Evolutionary conservation across 35 echinoderm and acorn worm genomes (phyloP).

Genomic region (Heliocidaris tuberculata): DNA sequence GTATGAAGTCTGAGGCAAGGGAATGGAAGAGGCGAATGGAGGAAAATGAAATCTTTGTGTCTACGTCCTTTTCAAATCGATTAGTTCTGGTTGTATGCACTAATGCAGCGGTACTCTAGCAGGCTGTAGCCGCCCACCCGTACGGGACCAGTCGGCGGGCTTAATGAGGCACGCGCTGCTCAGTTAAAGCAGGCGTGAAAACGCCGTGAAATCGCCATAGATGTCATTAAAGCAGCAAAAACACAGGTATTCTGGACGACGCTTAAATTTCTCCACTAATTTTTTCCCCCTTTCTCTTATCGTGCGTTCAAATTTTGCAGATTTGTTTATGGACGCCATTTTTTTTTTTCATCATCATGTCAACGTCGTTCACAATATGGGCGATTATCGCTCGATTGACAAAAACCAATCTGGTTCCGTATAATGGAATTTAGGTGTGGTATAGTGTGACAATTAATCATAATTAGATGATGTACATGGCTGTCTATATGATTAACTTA

Average conservation of each 20-base stretch:
- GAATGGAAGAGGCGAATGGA: background rate
- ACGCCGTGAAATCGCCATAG: slow-evolving; percentile 29
- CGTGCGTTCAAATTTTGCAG: background rate
- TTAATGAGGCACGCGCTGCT: slow-evolving; percentile 20
- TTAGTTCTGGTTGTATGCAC: slow-evolving; percentile 42
- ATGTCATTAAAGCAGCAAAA: background rate
- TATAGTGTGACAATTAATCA: background rate
- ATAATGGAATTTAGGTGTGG: slow-evolving; percentile 31
- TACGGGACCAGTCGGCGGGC: slow-evolving; percentile 37
- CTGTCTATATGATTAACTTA: background rate
- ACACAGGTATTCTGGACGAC: slow-evolving; percentile 15
- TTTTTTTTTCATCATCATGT: background rate
- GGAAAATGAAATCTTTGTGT: slow-evolving; percentile 10
- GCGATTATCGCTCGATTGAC: background rate
- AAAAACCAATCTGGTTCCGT: slow-evolving; percentile 5
- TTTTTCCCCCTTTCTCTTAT: background rate
- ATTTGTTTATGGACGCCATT: slow-evolving; percentile 27
- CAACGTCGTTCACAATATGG: background rate
- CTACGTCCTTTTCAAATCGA: slow-evolving; percentile 37
- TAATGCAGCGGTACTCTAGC: slow-evolving; percentile 45
- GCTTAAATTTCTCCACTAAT: background rate
- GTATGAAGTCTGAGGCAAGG: background rate
- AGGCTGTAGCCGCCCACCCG: slow-evolving; percentile 47
- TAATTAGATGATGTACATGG: background rate
- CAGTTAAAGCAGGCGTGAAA: slow-evolving; percentile 41